Percentiles rank a stretch among this genome's conserved stretches.
These are phyloP conservation scores for Crotalus tigris DNA, from an alignment of 2,113 vertebrate species.

Conservation along the genomic window DNA sequence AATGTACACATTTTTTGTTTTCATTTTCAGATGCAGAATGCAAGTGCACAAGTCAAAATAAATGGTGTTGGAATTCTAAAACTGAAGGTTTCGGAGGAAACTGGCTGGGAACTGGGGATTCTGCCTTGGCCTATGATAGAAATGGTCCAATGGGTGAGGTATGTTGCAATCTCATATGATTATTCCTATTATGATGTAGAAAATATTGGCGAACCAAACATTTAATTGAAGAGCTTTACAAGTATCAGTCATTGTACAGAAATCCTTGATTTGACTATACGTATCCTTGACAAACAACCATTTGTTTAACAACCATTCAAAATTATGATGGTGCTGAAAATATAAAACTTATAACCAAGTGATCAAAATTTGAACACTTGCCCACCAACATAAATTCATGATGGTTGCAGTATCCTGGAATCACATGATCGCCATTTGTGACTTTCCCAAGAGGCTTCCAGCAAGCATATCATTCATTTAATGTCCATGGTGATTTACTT, in stretches of 20 bases:
- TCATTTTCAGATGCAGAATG: conserved; percentile 45
- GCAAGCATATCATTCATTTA: neutral
- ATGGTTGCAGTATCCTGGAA: neutral
- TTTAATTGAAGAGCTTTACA: neutral
- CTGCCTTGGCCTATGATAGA: conserved; percentile 45
- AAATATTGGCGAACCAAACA: neutral
- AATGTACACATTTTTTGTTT: neutral
- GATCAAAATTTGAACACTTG: neutral
- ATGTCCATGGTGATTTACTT: neutral
- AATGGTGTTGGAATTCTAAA: conserved; percentile 58
- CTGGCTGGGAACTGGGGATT: conserved; percentile 38
- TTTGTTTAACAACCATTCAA: neutral
- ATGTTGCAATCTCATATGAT: neutral
- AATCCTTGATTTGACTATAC: neutral
- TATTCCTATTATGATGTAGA: neutral
- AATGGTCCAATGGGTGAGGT: conserved; percentile 12
- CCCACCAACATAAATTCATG: neutral
- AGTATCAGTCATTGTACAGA: neutral
- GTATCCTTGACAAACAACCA: neutral
- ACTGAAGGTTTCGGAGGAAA: conserved; percentile 46
- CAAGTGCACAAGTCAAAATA: conserved; percentile 53
- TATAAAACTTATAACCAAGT: neutral
- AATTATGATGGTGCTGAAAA: neutral
- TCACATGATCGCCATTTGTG: neutral
- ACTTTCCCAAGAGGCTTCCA: neutral